Evolutionary conservation across 2,888 invertebrate species (phyloP).

Genomic region (Disparrhopalites patrizii): DNA sequence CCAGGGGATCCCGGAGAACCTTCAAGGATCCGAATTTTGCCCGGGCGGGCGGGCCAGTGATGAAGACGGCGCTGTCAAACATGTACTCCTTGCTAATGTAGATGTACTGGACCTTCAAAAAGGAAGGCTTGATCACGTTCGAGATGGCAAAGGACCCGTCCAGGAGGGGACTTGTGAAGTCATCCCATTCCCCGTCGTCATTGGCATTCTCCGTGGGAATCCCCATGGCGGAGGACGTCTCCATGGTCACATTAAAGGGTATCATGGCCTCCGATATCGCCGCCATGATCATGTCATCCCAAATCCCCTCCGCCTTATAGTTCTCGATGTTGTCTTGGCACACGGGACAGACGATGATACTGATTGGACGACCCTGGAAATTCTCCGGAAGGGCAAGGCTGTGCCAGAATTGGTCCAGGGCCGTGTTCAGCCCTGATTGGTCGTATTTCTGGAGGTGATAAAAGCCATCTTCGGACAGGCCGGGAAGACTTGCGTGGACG

Average conservation of each 20-base stretch:
- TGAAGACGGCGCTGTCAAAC: conserved; percentile 14
- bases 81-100: too few relatives aligned
- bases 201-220: not conserved
- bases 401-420: too few relatives aligned
- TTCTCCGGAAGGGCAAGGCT: too few relatives aligned
- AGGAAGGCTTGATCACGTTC: not conserved
- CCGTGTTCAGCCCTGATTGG: too few relatives aligned
- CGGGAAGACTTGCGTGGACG: not conserved
- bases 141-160: not conserved
- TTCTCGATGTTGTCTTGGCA: not conserved
- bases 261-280: not conserved
- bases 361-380: not conserved
- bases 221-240: not conserved
- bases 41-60: not conserved
- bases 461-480: not conserved
- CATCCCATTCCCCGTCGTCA: not conserved
- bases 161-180: not conserved
- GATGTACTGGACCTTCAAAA: too few relatives aligned
- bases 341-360: not conserved
- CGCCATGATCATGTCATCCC: not conserved
- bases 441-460: too few relatives aligned
- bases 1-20: conserved; percentile 2
- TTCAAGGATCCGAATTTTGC: not conserved
- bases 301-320: not conserved
- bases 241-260: not conserved